Base-by-base conservation (phyloP, 2,797 vertebrate genomes). In the Spea hammondii region DNA sequence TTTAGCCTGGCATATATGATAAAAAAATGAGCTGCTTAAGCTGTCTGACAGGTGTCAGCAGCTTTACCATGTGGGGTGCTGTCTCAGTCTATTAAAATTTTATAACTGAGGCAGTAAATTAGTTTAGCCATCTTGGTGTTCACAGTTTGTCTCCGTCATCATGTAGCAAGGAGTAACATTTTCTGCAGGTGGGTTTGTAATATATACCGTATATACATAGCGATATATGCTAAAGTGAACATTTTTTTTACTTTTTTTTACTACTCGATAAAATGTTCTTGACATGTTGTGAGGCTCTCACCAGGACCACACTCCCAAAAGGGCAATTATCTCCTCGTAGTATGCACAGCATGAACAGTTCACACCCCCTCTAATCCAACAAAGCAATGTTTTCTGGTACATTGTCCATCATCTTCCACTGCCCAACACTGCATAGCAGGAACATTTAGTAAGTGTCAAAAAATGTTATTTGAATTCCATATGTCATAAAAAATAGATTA, bases 21-120 rank as follows among this genome's bases (percentile, higher is more conserved):
- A 76, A 66, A 71, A 71, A 71, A 13, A 72, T 76, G 73, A 53
- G 65, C 73, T 51, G 44, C 51, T 76, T 76, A 68, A 71, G 49
- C 67, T 80, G n/a, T 76, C 57, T 80, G 78, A 65, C 79, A 80
- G 79, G 68, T 80, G 73, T 80, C 79, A 72, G 59, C 57, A 65
- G 73, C 62, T 57, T 70, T 49, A 55, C 66, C 53, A 47, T 50
- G 73, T 76, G 70, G 73, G 72, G 46, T 32, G 46, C 73, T 71
- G 50, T 76, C 73, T 76, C 32, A 46, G 50, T 66, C 32, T 80
- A 76, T 80, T 76, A 80, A 80, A 76, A 17, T 71, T 80, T 80
- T 46, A 80, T 76, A 80, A 49, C 65, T 6, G 14, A 71, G 14
- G 59, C 51, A 57, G 72, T 65, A 70, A 75, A 80, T 80, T 71